These are phyloP conservation scores for Halictus quadricinctus DNA, from an alignment of 2,888 invertebrate genomes.

Conservation along the genomic window DNA sequence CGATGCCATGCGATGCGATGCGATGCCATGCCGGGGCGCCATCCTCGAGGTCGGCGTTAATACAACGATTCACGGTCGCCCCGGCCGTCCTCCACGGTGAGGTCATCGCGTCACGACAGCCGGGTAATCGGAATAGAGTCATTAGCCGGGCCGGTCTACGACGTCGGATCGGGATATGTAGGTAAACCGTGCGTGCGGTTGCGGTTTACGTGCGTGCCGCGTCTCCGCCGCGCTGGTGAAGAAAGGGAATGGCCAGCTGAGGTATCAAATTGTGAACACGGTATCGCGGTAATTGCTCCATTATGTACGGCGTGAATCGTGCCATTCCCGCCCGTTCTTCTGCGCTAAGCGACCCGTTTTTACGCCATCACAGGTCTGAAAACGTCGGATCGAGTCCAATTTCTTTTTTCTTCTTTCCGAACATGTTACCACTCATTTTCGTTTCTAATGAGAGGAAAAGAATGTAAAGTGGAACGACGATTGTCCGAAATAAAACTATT, in stretches of 20 bases:
- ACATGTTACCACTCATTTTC: neutral
- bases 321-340: neutral
- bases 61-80: constrained; percentile 43
- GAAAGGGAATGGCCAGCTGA: constrained; percentile 2
- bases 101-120: constrained; percentile 49
- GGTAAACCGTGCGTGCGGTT: constrained; percentile 10
- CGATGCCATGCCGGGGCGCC: constrained; percentile 18
- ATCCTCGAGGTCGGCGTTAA: constrained; percentile 37
- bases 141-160: constrained; percentile 29
- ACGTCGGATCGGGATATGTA: neutral
- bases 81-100: constrained; percentile 19
- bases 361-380: neutral
- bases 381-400: neutral
- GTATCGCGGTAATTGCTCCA: constrained; percentile 13
- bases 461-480: neutral
- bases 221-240: neutral
- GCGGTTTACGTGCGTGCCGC: constrained; percentile 14
- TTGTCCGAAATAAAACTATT: too few species aligned
- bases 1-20: too few species aligned
- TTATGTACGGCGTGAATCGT: constrained; percentile 4
- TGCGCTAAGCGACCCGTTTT: neutral
- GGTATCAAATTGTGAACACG: constrained; percentile 16
- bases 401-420: neutral
- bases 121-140: constrained; percentile 66
- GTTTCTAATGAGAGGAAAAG: neutral